A percentile compares a stretch with the other conserved stretches of the same genome.
phyloP scores from a whole-genome alignment of 2,888 invertebrate genomes.

The Apotomis capreana region DNA sequence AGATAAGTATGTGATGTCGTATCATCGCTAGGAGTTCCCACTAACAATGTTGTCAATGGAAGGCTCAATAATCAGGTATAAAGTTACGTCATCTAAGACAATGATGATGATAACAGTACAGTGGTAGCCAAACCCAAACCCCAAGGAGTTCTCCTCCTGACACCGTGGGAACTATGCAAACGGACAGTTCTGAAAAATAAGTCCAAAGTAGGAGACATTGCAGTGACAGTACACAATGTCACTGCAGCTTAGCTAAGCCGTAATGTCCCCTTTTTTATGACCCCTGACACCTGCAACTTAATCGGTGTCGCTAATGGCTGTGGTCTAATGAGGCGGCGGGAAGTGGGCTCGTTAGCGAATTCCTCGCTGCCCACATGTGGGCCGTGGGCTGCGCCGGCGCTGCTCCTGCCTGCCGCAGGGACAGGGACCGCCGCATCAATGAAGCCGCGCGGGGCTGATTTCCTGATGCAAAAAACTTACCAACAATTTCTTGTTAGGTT shows the following conservation, averaged over 20 bases:
- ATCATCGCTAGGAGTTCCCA: neutral
- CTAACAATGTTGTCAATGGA: neutral
- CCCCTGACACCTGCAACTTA: slow-evolving; percentile 16
- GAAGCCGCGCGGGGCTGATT: neutral
- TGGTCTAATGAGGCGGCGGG: slow-evolving; percentile 24
- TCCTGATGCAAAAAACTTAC: slow-evolving; percentile 19
- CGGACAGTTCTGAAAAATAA: neutral
- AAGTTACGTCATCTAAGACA: too few species aligned
- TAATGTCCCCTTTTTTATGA: neutral
- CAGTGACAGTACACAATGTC: neutral
- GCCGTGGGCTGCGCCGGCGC: slow-evolving; percentile 14
- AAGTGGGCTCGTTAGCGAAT: slow-evolving; percentile 35
- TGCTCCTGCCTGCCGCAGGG: slow-evolving; percentile 10
- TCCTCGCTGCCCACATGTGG: slow-evolving; percentile 13
- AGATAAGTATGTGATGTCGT: neutral
- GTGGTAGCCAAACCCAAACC: too few species aligned
- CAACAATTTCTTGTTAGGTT: neutral
- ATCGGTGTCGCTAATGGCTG: slow-evolving; percentile 11
- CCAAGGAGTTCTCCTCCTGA: neutral
- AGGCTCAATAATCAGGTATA: too few species aligned
- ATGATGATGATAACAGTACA: too few species aligned
- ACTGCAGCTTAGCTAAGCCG: neutral
- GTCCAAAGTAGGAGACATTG: neutral
- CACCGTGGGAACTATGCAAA: neutral
- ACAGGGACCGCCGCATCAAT: slow-evolving; percentile 19